Evolutionary conservation across 2,888 invertebrate species (phyloP).

Genomic region (Ypsolopha scabrella): DNA sequence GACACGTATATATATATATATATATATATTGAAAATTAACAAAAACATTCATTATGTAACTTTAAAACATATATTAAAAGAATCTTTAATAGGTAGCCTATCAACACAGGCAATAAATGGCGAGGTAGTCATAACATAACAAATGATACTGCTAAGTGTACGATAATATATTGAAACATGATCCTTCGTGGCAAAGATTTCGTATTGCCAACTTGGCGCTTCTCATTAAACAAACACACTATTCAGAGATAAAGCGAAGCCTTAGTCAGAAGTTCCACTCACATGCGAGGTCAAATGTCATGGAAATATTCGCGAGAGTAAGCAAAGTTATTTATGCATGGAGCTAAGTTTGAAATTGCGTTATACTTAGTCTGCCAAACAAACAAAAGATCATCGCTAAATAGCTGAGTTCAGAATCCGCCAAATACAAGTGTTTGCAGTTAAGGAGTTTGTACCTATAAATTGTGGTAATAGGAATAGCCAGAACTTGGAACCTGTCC

Average conservation of each 20-base stretch:
- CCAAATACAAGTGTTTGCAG: no score
- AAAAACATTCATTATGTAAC: no score
- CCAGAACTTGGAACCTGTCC: no score
- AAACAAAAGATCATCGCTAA: not conserved
- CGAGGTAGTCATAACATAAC: not conserved
- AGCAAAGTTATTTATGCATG: constrained; percentile 12
- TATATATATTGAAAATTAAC: not conserved
- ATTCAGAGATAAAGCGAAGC: not conserved
- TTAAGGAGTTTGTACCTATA: no score
- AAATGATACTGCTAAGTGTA: not conserved
- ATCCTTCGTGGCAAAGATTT: not conserved
- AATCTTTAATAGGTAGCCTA: no score
- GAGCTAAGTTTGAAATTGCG: not conserved
- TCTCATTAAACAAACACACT: not conserved
- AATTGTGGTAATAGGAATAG: no score
- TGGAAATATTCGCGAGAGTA: constrained; percentile 17
- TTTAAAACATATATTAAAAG: no score
- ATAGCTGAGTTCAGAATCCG: no score
- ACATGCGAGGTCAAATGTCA: constrained; percentile 27
- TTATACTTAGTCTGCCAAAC: not conserved
- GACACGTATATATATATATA: not conserved
- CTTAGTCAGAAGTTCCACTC: constrained; percentile 9
- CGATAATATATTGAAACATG: not conserved
- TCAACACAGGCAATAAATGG: not conserved
- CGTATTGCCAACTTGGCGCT: not conserved